A percentile compares a stretch with the other conserved stretches of the same genome.
Evolutionary conservation across 2,888 invertebrate species (phyloP).

Genomic region (Melangyna quadrimaculata): DNA sequence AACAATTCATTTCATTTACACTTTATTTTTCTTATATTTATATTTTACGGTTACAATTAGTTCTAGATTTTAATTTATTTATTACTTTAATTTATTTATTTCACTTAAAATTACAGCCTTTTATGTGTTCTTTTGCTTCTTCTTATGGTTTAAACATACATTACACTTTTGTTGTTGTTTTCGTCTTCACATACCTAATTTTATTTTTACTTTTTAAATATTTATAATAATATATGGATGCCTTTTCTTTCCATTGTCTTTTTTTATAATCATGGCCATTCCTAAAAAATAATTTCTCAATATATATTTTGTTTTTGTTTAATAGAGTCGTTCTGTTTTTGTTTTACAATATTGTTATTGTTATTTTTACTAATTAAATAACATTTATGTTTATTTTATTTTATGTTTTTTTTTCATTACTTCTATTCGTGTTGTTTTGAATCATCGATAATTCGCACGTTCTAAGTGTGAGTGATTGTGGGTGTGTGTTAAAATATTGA

Average conservation of each 20-base stretch:
- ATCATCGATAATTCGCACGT: slow-evolving; percentile 51
- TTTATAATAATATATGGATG: slow-evolving; percentile 54
- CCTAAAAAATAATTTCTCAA: slow-evolving; percentile 69
- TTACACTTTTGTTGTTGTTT: slow-evolving; percentile 50
- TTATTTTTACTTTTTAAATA: slow-evolving; percentile 29
- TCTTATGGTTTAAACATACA: slow-evolving; percentile 66
- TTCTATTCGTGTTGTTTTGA: slow-evolving; percentile 25
- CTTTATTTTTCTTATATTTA: slow-evolving; percentile 71
- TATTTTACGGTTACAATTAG: slow-evolving; percentile 70
- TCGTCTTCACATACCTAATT: slow-evolving; percentile 50
- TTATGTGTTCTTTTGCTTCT: slow-evolving; percentile 74
- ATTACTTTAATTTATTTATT: slow-evolving; percentile 71
- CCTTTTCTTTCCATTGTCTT: slow-evolving; percentile 57
- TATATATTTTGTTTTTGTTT: slow-evolving; percentile 28
- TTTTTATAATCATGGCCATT: slow-evolving; percentile 63
- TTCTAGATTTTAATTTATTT: slow-evolving; percentile 65
- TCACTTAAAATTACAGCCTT: slow-evolving; percentile 81
- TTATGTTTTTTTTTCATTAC: slow-evolving; percentile 2
- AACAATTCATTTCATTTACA: slow-evolving; percentile 66
- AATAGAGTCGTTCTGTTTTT: slow-evolving; percentile 47
- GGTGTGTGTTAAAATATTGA: slow-evolving; percentile 44
- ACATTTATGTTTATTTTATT: slow-evolving; percentile 16
- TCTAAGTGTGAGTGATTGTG: slow-evolving; percentile 34
- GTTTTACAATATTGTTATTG: slow-evolving; percentile 7
- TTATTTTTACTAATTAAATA: slow-evolving; percentile 55